Evolutionary conservation across 2,797 vertebrate species (phyloP).

Genomic region (Erpetoichthys calabaricus): DNA sequence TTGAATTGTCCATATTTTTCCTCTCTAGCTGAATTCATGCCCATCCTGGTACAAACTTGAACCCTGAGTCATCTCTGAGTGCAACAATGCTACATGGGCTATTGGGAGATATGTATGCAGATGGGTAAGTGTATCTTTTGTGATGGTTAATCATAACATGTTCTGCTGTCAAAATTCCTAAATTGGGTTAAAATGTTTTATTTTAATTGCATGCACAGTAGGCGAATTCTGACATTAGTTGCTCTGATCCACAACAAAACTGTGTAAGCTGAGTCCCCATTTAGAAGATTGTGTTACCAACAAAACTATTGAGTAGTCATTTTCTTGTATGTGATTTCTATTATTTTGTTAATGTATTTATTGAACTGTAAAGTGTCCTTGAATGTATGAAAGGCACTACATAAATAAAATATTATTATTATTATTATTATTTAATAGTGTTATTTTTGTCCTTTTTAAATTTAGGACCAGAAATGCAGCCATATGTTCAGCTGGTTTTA

Average conservation of each 20-base stretch:
- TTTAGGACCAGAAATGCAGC: constrained; percentile 84
- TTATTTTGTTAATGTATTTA: too few species aligned
- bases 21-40: constrained; percentile 78
- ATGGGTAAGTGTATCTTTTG: constrained; percentile 58
- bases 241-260: too few species aligned
- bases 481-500: constrained; percentile 79
- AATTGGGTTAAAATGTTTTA: neutral
- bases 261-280: too few species aligned
- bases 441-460: neutral
- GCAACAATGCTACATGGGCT: constrained; percentile 90
- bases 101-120: constrained; percentile 95
- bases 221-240: neutral
- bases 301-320: too few species aligned
- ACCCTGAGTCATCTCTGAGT: constrained; percentile 87
- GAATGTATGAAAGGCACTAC: too few species aligned
- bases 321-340: too few species aligned
- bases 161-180: neutral
- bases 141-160: neutral
- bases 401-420: too few species aligned
- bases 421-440: too few species aligned
- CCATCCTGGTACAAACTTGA: constrained; percentile 81
- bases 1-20: neutral
- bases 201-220: neutral
- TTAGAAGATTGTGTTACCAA: too few species aligned
- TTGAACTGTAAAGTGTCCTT: too few species aligned